phyloP scores from a whole-genome alignment of 2,888 invertebrate species.

The Andricus curvator region DNA sequence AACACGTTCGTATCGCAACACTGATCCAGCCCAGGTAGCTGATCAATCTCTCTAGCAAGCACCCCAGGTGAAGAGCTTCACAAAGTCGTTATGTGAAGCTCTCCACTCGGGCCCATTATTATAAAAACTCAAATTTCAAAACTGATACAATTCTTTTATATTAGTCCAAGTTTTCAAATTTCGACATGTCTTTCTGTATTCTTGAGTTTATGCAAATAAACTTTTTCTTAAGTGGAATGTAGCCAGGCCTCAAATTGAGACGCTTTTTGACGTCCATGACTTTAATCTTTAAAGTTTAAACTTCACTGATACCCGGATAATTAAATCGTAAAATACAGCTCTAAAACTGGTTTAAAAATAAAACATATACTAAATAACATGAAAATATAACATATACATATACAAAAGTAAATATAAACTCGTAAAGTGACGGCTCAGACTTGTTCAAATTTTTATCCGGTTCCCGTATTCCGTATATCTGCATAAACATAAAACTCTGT shows the following conservation, averaged over 20 bases:
- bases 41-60: too few species aligned
- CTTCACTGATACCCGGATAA: neutral
- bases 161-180: neutral
- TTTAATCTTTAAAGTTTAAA: neutral
- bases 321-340: conserved; percentile 4
- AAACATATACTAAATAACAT: too few species aligned
- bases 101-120: too few species aligned
- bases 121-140: too few species aligned
- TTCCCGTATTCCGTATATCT: conserved; percentile 54
- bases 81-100: too few species aligned
- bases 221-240: neutral
- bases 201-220: neutral
- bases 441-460: conserved; percentile 65
- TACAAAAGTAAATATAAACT: conserved; percentile 61
- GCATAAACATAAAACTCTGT: conserved; percentile 49
- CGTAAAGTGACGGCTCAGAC: conserved; percentile 66
- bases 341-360: conserved; percentile 13
- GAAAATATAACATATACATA: too few species aligned
- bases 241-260: neutral
- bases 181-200: neutral
- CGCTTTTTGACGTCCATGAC: neutral
- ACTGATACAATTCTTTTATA: too few species aligned
- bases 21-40: too few species aligned
- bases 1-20: too few species aligned
- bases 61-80: too few species aligned